Percentiles rank a stretch among this genome's conserved stretches.
These are phyloP conservation scores for Anthopleura sola DNA, from an alignment of 64 coral and sea anemone species.

Conservation along the genomic window DNA sequence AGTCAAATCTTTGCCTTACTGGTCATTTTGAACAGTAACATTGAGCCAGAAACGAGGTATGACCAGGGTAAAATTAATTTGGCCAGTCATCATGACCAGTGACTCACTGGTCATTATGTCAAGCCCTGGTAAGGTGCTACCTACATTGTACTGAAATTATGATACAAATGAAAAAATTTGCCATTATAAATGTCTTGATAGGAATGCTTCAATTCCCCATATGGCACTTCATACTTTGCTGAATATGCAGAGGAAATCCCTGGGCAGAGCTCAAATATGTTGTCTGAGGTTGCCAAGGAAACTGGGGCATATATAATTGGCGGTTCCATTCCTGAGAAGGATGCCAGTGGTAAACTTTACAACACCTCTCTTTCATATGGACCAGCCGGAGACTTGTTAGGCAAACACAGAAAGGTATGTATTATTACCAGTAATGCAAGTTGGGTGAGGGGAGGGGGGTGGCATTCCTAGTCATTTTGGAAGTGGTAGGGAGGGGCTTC, in stretches of 20 bases:
- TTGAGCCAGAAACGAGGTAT: too few relatives aligned
- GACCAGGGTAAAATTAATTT: too few relatives aligned
- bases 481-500: too few relatives aligned
- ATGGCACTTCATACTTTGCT: slow-evolving; percentile 94
- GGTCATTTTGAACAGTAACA: too few relatives aligned
- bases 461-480: too few relatives aligned
- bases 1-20: too few relatives aligned
- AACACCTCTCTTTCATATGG: slow-evolving; percentile 85
- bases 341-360: slow-evolving; percentile 72
- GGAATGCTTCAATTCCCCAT: slow-evolving; percentile 99
- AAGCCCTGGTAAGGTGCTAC: too few relatives aligned
- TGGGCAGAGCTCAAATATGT: slow-evolving; percentile 79
- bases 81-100: too few relatives aligned
- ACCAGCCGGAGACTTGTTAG: slow-evolving; percentile 83
- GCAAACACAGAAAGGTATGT: slow-evolving; percentile 90
- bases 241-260: slow-evolving; percentile 97
- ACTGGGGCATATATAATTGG: slow-evolving; percentile 75
- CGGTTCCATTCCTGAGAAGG: slow-evolving; percentile 86
- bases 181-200: background rate
- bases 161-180: too few relatives aligned
- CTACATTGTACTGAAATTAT: too few relatives aligned
- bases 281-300: slow-evolving; percentile 83
- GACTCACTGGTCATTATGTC: too few relatives aligned
- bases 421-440: background rate
- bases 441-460: too few relatives aligned